phyloP scores from a whole-genome alignment of 2,113 vertebrate genomes.

The Blennius ocellaris region DNA sequence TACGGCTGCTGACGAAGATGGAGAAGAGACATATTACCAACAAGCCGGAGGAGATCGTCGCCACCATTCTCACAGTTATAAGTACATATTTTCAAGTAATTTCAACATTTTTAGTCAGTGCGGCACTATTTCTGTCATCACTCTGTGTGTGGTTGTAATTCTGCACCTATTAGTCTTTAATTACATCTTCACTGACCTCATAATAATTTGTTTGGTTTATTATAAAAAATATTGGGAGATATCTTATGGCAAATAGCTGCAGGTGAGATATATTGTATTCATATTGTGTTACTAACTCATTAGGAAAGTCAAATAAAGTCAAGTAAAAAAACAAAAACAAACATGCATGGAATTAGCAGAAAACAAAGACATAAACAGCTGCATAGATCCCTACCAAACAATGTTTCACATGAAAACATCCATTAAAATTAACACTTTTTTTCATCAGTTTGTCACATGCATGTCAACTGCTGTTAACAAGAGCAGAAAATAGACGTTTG shows the following conservation, averaged over 20 bases:
- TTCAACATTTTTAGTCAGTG: not conserved
- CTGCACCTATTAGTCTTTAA: not conserved
- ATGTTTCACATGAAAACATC: not conserved
- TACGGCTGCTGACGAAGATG: no score
- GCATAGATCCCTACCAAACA: no score
- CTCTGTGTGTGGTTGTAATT: not conserved
- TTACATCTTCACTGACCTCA: slow-evolving; percentile 1
- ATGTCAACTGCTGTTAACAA: not conserved
- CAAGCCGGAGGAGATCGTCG: not conserved
- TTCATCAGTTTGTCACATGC: not conserved
- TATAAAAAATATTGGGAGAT: slow-evolving; percentile 4
- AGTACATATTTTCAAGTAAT: not conserved
- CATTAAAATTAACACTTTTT: not conserved
- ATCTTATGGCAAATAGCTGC: slow-evolving; percentile 18
- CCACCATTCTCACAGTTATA: not conserved
- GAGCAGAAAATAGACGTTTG: not conserved
- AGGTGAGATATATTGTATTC: not conserved
- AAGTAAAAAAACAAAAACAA: no score
- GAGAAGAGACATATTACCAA: not conserved
- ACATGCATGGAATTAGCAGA: no score
- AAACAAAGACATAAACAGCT: no score
- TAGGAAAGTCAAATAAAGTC: not conserved
- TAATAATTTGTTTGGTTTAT: not conserved
- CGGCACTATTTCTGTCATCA: not conserved
- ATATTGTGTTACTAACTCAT: not conserved